Evolutionary conservation across 64 coral and sea anemone species (phyloP).

Genomic region (Porites lutea): DNA sequence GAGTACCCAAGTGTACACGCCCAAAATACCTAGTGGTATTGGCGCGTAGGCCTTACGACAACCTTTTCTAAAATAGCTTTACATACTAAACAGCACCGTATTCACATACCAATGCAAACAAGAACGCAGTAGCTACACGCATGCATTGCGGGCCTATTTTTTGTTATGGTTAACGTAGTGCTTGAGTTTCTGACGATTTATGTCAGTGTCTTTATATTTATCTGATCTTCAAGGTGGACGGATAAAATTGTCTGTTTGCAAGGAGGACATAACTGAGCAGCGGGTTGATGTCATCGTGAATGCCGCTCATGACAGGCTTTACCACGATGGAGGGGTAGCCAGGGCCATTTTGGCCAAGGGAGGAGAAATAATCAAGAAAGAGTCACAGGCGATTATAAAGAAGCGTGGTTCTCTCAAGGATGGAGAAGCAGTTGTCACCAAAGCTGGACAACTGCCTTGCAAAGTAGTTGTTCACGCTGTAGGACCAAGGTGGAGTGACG

Average conservation of each 20-base stretch:
- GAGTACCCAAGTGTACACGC: too few relatives aligned
- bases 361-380: constrained; percentile 36
- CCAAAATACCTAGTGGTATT: too few relatives aligned
- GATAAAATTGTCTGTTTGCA: constrained; percentile 67
- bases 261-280: constrained; percentile 75
- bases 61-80: too few relatives aligned
- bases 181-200: too few relatives aligned
- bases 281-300: constrained; percentile 71
- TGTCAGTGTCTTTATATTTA: too few relatives aligned
- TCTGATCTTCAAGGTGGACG: not conserved
- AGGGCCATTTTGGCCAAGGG: constrained; percentile 59
- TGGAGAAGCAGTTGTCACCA: constrained; percentile 51
- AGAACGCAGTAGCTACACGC: too few relatives aligned
- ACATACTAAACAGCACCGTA: too few relatives aligned
- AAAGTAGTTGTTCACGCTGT: constrained; percentile 79
- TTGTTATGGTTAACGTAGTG: too few relatives aligned
- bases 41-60: too few relatives aligned
- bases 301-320: constrained; percentile 10
- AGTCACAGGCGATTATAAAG: constrained; percentile 7
- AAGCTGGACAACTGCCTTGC: constrained; percentile 48
- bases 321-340: constrained; percentile 59
- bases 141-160: too few relatives aligned
- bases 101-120: too few relatives aligned
- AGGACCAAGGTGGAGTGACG: constrained; percentile 23
- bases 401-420: constrained; percentile 7